phyloP scores from a whole-genome alignment of 2,797 vertebrate species.

The Protonibea diacanthus region DNA sequence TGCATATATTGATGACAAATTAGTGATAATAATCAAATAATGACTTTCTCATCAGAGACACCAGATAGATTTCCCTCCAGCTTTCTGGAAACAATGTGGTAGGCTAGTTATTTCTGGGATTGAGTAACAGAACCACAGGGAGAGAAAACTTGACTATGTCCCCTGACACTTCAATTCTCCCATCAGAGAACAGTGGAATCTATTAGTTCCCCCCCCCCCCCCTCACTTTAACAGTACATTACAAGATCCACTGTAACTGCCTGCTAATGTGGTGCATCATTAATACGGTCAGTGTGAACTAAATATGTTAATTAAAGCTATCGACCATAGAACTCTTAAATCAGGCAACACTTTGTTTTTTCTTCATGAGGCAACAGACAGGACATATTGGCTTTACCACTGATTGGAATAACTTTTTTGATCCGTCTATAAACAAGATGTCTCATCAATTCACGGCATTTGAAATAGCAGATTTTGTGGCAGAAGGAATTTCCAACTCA shows the following conservation, averaged over 20 bases:
- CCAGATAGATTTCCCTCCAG: not conserved
- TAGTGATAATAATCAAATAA: not conserved
- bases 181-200: not conserved
- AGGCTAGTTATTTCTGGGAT: not conserved
- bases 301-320: not conserved
- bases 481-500: conserved; percentile 90
- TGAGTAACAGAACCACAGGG: not conserved
- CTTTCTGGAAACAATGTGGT: not conserved
- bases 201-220: too few relatives aligned
- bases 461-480: conserved; percentile 90
- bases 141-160: not conserved
- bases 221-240: not conserved
- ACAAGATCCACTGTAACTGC: not conserved
- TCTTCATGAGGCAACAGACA: conserved; percentile 49
- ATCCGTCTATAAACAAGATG: conserved; percentile 97
- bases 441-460: conserved; percentile 82
- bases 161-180: not conserved
- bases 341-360: not conserved
- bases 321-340: not conserved
- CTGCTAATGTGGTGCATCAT: not conserved
- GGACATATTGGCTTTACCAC: conserved; percentile 70
- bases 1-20: not conserved
- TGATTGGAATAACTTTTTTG: conserved; percentile 99
- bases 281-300: not conserved
- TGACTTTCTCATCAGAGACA: not conserved